These are phyloP conservation scores for Cisticola juncidis DNA, from an alignment of 2,113 vertebrate species.

Conservation along the genomic window DNA sequence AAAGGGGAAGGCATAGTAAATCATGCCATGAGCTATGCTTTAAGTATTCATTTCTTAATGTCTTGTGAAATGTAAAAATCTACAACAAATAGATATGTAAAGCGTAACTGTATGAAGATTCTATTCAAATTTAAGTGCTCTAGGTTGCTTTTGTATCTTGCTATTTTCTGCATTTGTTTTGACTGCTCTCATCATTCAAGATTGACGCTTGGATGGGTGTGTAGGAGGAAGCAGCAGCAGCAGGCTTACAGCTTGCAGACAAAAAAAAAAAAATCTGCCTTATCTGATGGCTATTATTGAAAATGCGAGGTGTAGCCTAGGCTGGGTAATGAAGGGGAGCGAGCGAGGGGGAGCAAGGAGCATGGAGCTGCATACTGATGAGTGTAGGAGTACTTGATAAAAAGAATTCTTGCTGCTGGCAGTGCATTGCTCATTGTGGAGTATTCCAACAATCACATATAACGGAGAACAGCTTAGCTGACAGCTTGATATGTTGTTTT, in stretches of 20 bases:
- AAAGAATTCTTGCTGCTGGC: conserved; percentile 91
- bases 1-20: conserved; percentile 34
- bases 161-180: conserved; percentile 85
- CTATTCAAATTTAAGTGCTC: conserved; percentile 75
- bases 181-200: conserved; percentile 83
- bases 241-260: conserved; percentile 86
- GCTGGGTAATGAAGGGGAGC: conserved; percentile 84
- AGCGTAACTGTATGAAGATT: conserved; percentile 67
- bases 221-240: conserved; percentile 84
- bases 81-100: conserved; percentile 75
- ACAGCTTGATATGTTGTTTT: conserved; percentile 76
- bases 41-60: conserved; percentile 57
- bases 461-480: conserved; percentile 80
- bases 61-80: conserved; percentile 71
- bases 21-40: conserved; percentile 36
- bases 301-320: conserved; percentile 87
- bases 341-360: conserved; percentile 81
- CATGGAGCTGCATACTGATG: conserved; percentile 97
- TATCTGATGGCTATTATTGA: conserved; percentile 93
- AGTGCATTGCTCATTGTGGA: conserved; percentile 86
- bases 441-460: conserved; percentile 82
- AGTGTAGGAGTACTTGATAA: conserved; percentile 99
- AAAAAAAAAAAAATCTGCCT: conserved; percentile 90
- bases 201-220: conserved; percentile 84
- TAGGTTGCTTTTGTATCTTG: conserved; percentile 76